phyloP scores from a whole-genome alignment of 1,140 invertebrate species.

The Calephelis virginiensis region DNA sequence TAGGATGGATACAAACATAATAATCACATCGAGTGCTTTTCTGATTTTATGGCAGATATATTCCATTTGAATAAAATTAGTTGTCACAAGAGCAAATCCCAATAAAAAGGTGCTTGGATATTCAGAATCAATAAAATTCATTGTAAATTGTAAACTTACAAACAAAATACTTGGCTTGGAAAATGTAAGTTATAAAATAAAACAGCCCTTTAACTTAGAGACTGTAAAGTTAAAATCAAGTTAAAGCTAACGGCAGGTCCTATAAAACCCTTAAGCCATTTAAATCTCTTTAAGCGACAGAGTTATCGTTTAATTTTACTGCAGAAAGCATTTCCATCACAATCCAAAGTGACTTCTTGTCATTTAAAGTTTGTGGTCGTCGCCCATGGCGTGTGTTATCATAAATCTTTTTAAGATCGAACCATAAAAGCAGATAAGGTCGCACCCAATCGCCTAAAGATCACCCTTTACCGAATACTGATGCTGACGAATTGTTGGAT shows the following conservation, averaged over 20 bases:
- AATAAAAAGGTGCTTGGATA: background rate
- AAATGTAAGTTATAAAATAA: conserved; percentile 17
- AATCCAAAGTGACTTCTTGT: conserved; percentile 76
- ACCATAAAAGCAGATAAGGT: conserved; percentile 76
- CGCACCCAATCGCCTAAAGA: conserved; percentile 71
- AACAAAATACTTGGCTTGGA: conserved; percentile 19
- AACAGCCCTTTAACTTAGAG: conserved; percentile 30
- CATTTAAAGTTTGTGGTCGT: conserved; percentile 73
- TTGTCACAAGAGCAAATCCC: background rate
- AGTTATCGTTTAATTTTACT: conserved; percentile 78
- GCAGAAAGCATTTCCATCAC: conserved; percentile 77
- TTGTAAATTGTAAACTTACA: conserved; percentile 1
- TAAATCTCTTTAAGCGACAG: conserved; percentile 74
- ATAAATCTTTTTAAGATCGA: conserved; percentile 77
- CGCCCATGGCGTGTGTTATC: conserved; percentile 70
- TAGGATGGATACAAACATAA: too few relatives aligned
- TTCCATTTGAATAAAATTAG: too few relatives aligned
- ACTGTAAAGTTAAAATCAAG: conserved; percentile 55
- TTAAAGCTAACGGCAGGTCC: conserved; percentile 50
- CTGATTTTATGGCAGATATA: too few relatives aligned
- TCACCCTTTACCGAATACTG: conserved; percentile 68
- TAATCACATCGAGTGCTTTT: too few relatives aligned
- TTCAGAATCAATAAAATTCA: background rate
- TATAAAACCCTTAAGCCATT: conserved; percentile 70
- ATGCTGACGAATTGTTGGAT: conserved; percentile 68